phyloP scores from a whole-genome alignment of 2,797 vertebrate genomes.

The Avahi laniger region DNA sequence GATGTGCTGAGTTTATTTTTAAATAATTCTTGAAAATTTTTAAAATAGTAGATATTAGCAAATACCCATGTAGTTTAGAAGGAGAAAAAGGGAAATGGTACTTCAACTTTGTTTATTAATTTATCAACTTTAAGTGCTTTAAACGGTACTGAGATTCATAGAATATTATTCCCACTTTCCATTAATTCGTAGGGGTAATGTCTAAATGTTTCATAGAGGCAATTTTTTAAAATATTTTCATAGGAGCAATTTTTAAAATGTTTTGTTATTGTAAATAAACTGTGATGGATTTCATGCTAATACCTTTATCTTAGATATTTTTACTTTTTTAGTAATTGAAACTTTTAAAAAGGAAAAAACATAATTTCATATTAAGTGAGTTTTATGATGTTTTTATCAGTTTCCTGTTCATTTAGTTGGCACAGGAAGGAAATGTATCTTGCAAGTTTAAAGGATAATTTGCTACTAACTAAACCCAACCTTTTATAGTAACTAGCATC shows the following conservation, averaged over 20 bases:
- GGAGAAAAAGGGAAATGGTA: not conserved
- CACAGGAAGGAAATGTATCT: conserved; percentile 32
- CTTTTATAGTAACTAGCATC: conserved; percentile 48
- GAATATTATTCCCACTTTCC: conserved; percentile 66
- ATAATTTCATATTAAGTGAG: not conserved
- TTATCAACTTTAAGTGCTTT: conserved; percentile 66
- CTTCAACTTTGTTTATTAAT: conserved; percentile 55
- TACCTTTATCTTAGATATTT: conserved; percentile 43
- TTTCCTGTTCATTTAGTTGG: conserved; percentile 67
- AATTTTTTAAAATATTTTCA: conserved; percentile 44
- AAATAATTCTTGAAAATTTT: conserved; percentile 41
- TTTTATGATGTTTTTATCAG: conserved; percentile 60
- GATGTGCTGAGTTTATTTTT: conserved; percentile 45
- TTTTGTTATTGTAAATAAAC: conserved; percentile 51
- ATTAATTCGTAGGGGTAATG: conserved; percentile 58
- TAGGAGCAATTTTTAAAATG: conserved; percentile 30
- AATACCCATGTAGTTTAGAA: conserved; percentile 45
- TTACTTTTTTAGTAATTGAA: conserved; percentile 7
- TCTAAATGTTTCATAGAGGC: conserved; percentile 9
- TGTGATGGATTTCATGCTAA: conserved; percentile 2
- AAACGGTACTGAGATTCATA: conserved; percentile 69
- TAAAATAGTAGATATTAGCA: conserved; percentile 51
- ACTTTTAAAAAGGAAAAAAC: conserved; percentile 48
- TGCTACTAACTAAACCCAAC: not conserved
- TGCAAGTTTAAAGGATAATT: conserved; percentile 52